Evolutionary conservation across 2,797 vertebrate species (phyloP), one percentile per base, ranked within the genome.

Genomic region (Crocidura indochinensis): DNA sequence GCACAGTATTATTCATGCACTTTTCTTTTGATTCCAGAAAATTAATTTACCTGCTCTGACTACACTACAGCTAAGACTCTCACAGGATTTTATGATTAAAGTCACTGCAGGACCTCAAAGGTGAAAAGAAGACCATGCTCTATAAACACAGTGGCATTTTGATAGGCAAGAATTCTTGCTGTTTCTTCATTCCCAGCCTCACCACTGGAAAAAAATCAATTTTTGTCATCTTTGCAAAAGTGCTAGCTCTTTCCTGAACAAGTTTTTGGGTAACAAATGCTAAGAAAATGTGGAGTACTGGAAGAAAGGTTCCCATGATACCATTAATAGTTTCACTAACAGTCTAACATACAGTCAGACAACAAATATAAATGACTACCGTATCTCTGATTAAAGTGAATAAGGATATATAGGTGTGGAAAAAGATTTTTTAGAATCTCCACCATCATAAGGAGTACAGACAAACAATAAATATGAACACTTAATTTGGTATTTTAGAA

Each of bases 1-100:
- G 7, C 29, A 44, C 0, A 56, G 74, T 47, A 38, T 17, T 31
- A 38, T 53, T 81, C 78, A 67, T 0, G 46, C 15, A 69, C 8
- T 20, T 60, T 20, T 17, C 56, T 60, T 60, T 14, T 10, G 44
- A 12, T 17, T 89, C 78, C 68, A 62, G 79, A 79, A 93, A 74
- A 27, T 78, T 74, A 17, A 84, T 51, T 69, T 46, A 78, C 56
- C 27, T 31, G 38, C 10, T 65, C 56, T 77, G 29, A 44, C 53
- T 64, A 80, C 80, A 68, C 0, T 15, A 24, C 9, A 68, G 6
- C 64, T 60, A 62, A 47, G 47, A 56, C 79, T 85, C 60, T 78
- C 88, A 90, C 1, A 83, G 60, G 78, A 77, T 12, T 47, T 68
- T 74, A 86, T 65, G 31, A 94, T 92, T 89, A 77, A 80, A 77